A percentile compares a stretch with the other conserved stretches of the same genome.
Evolutionary conservation across 2,113 vertebrate genomes (phyloP).

Genomic region (Chrysemys picta): DNA sequence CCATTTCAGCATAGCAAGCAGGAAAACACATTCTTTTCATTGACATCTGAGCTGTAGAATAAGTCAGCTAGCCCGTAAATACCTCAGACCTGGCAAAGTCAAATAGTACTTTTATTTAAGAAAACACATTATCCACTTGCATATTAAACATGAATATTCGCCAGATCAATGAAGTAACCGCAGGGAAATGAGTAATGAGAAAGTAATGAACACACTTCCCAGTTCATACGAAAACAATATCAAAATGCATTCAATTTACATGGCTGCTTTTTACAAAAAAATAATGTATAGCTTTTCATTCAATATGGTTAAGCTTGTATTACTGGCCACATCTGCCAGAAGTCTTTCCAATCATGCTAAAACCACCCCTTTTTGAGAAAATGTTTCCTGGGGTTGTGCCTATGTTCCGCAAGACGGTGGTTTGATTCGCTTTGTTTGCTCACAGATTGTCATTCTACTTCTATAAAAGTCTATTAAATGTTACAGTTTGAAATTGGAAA

Average conservation of each 20-base stretch:
- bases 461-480: conserved; percentile 8
- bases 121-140: conserved; percentile 18
- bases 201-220: conserved; percentile 58
- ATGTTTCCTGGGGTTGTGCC: neutral
- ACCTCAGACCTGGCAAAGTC: conserved; percentile 6
- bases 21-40: neutral
- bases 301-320: conserved; percentile 33
- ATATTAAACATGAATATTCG: conserved; percentile 1
- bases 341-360: conserved; percentile 30
- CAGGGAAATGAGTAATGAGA: conserved; percentile 26
- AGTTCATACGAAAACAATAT: conserved; percentile 44
- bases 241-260: conserved; percentile 32
- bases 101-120: conserved; percentile 29
- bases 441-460: conserved; percentile 20
- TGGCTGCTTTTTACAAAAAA: conserved; percentile 34
- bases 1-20: neutral
- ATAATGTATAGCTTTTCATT: conserved; percentile 53
- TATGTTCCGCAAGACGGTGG: neutral
- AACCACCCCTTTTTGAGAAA: conserved; percentile 38
- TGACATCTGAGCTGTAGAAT: conserved; percentile 31
- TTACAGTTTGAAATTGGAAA: conserved; percentile 39
- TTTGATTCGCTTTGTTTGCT: conserved; percentile 57
- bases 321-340: conserved; percentile 52
- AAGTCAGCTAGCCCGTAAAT: conserved; percentile 20
- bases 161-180: conserved; percentile 53